These are phyloP conservation scores for Hyperopisus bebe DNA, from an alignment of 2,113 vertebrate genomes.

Conservation along the genomic window DNA sequence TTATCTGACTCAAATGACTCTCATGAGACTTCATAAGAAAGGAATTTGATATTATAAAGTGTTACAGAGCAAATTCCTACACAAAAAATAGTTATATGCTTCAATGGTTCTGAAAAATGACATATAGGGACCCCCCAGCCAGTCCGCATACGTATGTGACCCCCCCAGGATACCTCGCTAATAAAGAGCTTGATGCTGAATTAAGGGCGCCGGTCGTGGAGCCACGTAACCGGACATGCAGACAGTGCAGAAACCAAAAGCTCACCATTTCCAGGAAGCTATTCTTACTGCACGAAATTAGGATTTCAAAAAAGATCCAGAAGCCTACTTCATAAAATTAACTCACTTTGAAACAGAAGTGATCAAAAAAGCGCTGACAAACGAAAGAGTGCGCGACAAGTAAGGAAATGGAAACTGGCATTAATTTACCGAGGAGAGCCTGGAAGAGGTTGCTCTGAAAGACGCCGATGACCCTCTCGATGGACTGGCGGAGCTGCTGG, in stretches of 20 bases:
- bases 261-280: background rate
- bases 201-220: background rate
- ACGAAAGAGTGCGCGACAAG: background rate
- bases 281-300: background rate
- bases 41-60: background rate
- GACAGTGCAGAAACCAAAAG: background rate
- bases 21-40: background rate
- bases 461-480: slow-evolving; percentile 77
- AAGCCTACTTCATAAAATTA: background rate
- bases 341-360: background rate
- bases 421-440: slow-evolving; percentile 67
- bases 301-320: background rate
- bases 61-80: background rate
- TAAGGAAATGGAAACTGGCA: background rate
- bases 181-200: background rate
- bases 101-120: background rate
- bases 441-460: slow-evolving; percentile 81
- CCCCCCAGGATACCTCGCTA: background rate
- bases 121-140: background rate
- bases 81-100: background rate
- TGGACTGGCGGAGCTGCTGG: slow-evolving; percentile 69
- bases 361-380: background rate
- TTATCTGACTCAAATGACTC: background rate
- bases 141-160: background rate
- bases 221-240: background rate